Evolutionary conservation across 1,140 invertebrate species (phyloP).

Genomic region (Aradophagus sp.): DNA sequence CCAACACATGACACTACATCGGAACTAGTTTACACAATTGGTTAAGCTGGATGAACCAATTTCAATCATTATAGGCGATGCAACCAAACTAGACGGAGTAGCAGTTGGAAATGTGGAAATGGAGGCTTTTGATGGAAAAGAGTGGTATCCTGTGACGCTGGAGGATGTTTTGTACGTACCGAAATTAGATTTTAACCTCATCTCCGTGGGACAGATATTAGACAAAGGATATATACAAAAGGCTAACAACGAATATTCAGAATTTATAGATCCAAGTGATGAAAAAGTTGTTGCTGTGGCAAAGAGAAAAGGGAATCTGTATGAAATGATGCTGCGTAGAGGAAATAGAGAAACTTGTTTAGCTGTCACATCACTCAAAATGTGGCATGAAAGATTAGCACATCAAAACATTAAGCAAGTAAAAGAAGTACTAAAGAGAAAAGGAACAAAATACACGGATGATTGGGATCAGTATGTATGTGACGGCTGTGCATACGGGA

Average conservation of each 20-base stretch:
- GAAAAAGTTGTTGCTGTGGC: background rate
- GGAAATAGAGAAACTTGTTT: background rate
- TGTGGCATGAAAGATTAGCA: conserved; percentile 11
- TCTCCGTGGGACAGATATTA: too few species aligned
- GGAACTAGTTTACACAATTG: too few species aligned
- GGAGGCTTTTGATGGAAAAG: too few species aligned
- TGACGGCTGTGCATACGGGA: too few species aligned
- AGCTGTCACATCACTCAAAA: background rate
- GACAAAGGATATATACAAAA: conserved; percentile 7
- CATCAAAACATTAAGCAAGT: background rate
- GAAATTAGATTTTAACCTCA: too few species aligned
- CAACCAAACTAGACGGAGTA: too few species aligned
- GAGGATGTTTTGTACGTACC: conserved; percentile 2
- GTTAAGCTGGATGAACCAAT: too few species aligned
- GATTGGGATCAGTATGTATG: too few species aligned
- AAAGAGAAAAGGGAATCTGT: conserved; percentile 1
- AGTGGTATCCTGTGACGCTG: conserved; percentile 23
- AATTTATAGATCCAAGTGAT: background rate
- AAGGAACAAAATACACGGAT: too few species aligned
- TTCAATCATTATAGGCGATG: background rate
- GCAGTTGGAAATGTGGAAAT: too few species aligned
- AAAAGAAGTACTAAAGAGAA: too few species aligned
- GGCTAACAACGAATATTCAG: conserved; percentile 1
- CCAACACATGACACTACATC: too few species aligned
- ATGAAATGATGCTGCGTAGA: conserved; percentile 11